Evolutionary conservation across 1,140 invertebrate species (phyloP).

Genomic region (Carcinoscorpius rotundicauda): DNA sequence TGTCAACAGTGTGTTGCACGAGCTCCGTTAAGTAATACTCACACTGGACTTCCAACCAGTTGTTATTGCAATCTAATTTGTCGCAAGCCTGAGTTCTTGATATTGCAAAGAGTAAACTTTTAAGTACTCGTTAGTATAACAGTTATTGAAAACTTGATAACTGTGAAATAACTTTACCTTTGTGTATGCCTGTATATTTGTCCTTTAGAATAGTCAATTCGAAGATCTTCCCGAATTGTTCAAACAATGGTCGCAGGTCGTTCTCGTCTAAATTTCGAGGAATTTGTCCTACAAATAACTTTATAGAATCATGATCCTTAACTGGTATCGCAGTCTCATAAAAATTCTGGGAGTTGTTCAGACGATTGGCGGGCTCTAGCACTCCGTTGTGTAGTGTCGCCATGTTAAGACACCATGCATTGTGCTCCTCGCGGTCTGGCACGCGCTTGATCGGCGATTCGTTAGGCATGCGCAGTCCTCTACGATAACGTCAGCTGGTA

Average conservation of each 20-base stretch:
- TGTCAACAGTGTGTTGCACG: too few species aligned
- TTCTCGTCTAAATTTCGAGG: conserved; percentile 79
- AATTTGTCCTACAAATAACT: conserved; percentile 84
- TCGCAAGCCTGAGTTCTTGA: too few species aligned
- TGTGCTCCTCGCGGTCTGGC: conserved; percentile 8
- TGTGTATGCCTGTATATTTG: conserved; percentile 85
- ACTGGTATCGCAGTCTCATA: conserved; percentile 1
- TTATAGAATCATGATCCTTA: conserved; percentile 51
- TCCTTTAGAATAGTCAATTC: conserved; percentile 87
- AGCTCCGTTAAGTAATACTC: too few species aligned
- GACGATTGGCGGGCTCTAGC: conserved; percentile 7
- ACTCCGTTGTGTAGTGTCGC: conserved; percentile 20
- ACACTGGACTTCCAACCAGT: too few species aligned
- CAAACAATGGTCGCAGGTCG: conserved; percentile 77
- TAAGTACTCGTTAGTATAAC: too few species aligned
- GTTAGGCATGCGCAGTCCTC: too few species aligned
- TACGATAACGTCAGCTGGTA: too few species aligned
- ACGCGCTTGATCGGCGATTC: too few species aligned
- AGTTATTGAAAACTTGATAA: too few species aligned
- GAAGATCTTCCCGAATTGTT: conserved; percentile 85
- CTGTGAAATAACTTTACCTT: conserved; percentile 46
- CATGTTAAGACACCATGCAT: conserved; percentile 14
- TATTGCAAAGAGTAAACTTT: too few species aligned
- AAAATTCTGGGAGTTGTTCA: background rate
- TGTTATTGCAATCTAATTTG: too few species aligned